These are phyloP conservation scores for Meloidogyne floridensis DNA, from an alignment of 1,140 invertebrate genomes.

Conservation along the genomic window DNA sequence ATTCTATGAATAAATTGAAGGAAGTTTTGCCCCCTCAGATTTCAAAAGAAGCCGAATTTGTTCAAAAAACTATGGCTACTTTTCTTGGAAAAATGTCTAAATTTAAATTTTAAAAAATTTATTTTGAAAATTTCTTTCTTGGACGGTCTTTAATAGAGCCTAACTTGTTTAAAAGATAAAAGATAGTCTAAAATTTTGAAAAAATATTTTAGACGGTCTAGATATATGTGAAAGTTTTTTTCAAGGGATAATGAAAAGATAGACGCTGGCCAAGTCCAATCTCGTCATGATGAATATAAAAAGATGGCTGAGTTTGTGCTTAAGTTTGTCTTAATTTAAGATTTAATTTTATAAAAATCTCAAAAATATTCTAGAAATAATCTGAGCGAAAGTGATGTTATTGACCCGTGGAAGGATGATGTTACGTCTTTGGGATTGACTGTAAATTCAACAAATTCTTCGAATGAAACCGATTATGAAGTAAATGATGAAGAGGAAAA, in stretches of 20 bases:
- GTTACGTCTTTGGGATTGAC: background rate
- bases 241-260: background rate
- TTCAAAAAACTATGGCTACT: background rate
- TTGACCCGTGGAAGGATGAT: slow-evolving; percentile 1
- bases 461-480: background rate
- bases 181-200: no score
- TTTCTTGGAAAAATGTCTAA: background rate
- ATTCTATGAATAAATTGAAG: background rate
- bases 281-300: slow-evolving; percentile 6
- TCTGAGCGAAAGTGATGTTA: background rate
- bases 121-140: no score
- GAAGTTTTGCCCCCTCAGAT: background rate
- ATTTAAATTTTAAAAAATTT: no score
- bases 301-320: background rate
- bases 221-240: background rate
- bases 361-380: background rate
- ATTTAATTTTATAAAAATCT: no score
- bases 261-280: background rate
- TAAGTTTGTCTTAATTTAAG: background rate
- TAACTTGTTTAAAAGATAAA: no score
- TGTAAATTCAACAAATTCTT: background rate
- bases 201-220: no score
- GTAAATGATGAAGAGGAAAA: background rate
- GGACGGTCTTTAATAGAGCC: no score
- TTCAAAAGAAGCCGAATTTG: background rate